Percentiles rank a stretch among this genome's conserved stretches.
Evolutionary conservation across 2,113 vertebrate genomes (phyloP).

Genomic region (Lates calcarifer): DNA sequence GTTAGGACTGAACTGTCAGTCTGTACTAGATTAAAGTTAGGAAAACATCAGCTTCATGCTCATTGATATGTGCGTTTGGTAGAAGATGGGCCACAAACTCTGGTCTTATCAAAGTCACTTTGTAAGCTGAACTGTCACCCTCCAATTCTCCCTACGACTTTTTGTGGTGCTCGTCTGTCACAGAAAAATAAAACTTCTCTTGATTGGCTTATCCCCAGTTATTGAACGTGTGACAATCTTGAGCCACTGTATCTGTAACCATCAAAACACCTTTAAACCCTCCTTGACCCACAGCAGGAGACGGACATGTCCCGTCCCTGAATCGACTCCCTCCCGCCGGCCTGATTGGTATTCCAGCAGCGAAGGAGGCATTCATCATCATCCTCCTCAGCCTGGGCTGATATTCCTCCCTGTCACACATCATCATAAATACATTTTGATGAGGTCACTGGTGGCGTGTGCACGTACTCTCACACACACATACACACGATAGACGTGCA

Average conservation of each 20-base stretch:
- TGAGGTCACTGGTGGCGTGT: conserved; percentile 18
- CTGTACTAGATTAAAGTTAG: too few relatives aligned
- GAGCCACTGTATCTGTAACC: not conserved
- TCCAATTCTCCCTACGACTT: too few relatives aligned
- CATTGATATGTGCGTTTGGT: too few relatives aligned
- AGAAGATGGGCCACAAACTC: too few relatives aligned
- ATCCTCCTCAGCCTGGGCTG: conserved; percentile 23
- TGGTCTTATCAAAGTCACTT: too few relatives aligned
- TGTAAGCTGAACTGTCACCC: too few relatives aligned
- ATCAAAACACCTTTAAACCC: not conserved
- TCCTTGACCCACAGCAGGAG: not conserved
- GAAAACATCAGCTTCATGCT: too few relatives aligned
- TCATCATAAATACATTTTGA: conserved; percentile 45
- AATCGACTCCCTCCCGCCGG: not conserved
- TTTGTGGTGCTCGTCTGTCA: too few relatives aligned
- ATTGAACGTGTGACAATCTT: not conserved
- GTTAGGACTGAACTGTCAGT: too few relatives aligned
- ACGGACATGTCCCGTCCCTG: not conserved
- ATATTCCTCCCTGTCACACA: conserved; percentile 21
- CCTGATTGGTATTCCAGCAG: conserved; percentile 54
- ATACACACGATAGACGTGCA: not conserved
- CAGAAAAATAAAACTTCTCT: too few relatives aligned
- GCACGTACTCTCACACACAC: not conserved
- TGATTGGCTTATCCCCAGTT: too few relatives aligned
- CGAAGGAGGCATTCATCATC: conserved; percentile 27